Evolutionary conservation across 2,888 invertebrate species (phyloP).

Genomic region (Uloborus plumipes): DNA sequence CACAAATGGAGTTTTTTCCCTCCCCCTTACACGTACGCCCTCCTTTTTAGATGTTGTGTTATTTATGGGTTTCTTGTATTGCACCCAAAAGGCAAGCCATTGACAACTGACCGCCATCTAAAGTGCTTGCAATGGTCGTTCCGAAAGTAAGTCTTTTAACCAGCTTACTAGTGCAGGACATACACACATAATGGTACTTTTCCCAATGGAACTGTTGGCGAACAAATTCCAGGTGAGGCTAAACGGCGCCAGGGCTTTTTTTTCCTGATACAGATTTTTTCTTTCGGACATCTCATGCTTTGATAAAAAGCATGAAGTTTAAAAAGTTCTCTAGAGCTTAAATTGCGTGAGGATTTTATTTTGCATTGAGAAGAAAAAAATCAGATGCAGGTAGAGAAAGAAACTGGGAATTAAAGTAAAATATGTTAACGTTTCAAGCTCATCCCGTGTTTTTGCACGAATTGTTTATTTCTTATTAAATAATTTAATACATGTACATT

Average conservation of each 20-base stretch:
- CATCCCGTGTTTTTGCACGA: no score
- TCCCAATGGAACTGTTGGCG: slow-evolving; percentile 28
- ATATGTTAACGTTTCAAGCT: no score
- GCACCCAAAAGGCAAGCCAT: slow-evolving; percentile 42
- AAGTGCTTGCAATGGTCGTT: slow-evolving; percentile 54
- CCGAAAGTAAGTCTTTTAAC: slow-evolving; percentile 45
- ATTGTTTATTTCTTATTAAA: no score
- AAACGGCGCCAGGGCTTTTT: slow-evolving; percentile 30
- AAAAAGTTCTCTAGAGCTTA: background rate
- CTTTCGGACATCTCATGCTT: no score
- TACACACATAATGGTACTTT: slow-evolving; percentile 36
- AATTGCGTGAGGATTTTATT: background rate
- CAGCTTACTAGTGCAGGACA: slow-evolving; percentile 3
- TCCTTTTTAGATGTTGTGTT: slow-evolving; percentile 41
- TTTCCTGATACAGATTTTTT: background rate
- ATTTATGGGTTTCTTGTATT: slow-evolving; percentile 47
- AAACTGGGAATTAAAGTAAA: no score
- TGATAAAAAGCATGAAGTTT: background rate
- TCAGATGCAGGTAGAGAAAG: no score
- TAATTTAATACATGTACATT: no score
- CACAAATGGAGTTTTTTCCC: slow-evolving; percentile 19
- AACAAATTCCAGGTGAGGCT: slow-evolving; percentile 47
- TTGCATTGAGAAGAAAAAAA: background rate
- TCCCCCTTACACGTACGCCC: slow-evolving; percentile 24
- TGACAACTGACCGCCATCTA: slow-evolving; percentile 55